Base-by-base conservation (phyloP, 2,797 vertebrate species). In the Schizothorax lantsangensis region DNA sequence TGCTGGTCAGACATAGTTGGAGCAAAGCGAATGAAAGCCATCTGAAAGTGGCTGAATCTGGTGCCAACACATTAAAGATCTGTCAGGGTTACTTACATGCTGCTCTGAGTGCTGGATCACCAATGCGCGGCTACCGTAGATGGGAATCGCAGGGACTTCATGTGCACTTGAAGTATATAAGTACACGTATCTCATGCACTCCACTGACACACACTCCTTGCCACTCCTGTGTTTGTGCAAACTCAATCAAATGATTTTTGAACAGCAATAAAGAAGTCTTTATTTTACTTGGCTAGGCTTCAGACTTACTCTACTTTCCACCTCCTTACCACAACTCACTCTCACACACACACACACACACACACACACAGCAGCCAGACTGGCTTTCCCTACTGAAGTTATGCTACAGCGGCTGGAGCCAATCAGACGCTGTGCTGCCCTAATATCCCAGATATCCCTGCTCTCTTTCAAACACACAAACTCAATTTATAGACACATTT, bases 401-500 rank as follows among this genome's bases (percentile, higher is more conserved):
- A 93, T 97, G 96, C 97, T 96, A 97, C 95, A 92, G 95, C 95
- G 96, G 95, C 97, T 99, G 97, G 97, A 97, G 97, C 97, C 97
- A 97, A 98, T 98, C 97, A 97, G 96, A 81, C 30, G 30, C 95
- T 96, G 95, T 97, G 94, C 96, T 97, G 96, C 95, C 96, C 96
- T 97, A 96, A 97, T 98, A 98, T 98, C 97, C 97, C 96, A 97
- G 97, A 97, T 98, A 98, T 98, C 96, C 97, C 96, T 94, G 96
- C 96, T 97, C 96, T 96, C 97, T 94, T 97, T 96, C 95, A 97
- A 97, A 96, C 96, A 95, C 96, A 97, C 96, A 98, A 98, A 98
- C 98, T 98, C 96, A 98, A 98, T 99, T 99, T 98, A 97, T 97
- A 96, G 97, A 97, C 97, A 97, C 97, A 97, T 97, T 97, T 98